Conservation (phyloP, 37 sponge, comb jelly and placozoan species). For the Sycon ciliatum region DNA sequence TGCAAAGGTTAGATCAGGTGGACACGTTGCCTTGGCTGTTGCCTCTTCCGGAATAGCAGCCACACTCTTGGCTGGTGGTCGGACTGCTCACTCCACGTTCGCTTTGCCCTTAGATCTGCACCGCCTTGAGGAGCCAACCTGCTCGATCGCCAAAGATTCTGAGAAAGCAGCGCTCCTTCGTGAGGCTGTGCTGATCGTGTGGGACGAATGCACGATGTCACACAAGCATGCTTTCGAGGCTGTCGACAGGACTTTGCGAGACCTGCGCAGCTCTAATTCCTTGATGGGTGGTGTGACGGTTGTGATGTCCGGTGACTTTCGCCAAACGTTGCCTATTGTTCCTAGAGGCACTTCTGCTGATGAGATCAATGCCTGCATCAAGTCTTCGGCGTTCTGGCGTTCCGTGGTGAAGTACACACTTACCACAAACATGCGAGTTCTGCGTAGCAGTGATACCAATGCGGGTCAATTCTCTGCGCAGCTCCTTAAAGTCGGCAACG, state of each 20-base stretch:
- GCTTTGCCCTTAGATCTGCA: conserved; percentile 27
- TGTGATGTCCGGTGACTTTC: too few species aligned
- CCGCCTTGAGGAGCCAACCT: conserved; percentile 2
- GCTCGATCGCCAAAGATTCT: conserved; percentile 23
- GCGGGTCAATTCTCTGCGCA: too few species aligned
- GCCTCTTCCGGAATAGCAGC: conserved; percentile 39
- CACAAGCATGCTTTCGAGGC: conserved; percentile 20
- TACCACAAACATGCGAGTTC: too few species aligned
- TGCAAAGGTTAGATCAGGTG: conserved; percentile 14
- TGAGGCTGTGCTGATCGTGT: conserved; percentile 11
- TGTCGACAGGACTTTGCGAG: background rate
- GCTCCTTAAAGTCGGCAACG: too few species aligned
- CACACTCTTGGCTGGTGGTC: conserved; percentile 16
- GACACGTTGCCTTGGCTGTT: conserved; percentile 21
- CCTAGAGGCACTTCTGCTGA: too few species aligned
- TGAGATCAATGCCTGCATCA: too few species aligned
- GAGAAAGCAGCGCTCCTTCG: conserved; percentile 15
- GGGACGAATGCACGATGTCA: conserved; percentile 23
- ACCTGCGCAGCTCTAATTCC: background rate
- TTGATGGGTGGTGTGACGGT: too few species aligned
- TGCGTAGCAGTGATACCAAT: too few species aligned
- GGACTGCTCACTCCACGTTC: conserved; percentile 25
- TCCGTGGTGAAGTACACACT: too few species aligned
- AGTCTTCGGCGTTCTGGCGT: too few species aligned
- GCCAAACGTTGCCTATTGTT: too few species aligned